Evolutionary conservation across 2,888 invertebrate species (phyloP), one percentile per base, ranked within the genome.

Genomic region (Teleogryllus oceanicus): DNA sequence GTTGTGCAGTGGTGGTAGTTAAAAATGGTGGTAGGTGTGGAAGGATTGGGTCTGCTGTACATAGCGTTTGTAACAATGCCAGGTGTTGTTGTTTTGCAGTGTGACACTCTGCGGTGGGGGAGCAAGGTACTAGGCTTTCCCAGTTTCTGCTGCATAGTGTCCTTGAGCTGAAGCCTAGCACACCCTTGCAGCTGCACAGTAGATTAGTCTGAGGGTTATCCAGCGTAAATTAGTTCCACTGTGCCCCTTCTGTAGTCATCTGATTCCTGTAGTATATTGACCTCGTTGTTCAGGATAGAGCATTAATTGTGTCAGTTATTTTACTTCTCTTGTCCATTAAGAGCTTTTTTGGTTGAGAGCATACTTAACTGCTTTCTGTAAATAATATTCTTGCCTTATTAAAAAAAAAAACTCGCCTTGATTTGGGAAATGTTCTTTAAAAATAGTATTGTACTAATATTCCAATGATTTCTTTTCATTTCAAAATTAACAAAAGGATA

Each of bases 11-110:
- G 37, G 37, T 37, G 37, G 37, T 37, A 37, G 37, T 37, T 37
- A 37, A 37, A 37, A 37, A 37, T 37, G 37, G 37, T 37, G 37
- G 37, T 37, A 37, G 37, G 37, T 78, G 74, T 62, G 24, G 24
- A 51, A 74, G 78, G 74, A 74, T 49, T 37, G 49, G 50, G 50
- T 74, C 49, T 78, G 49, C 50, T 77, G 50, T 76, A 76, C 51
- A 50, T 77, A 51, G 24, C 76, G 76, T 76, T 24, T 50, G 77
- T 74, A 79, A 12, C 51, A 76, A 76, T 49, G 37, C 75, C 18
- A 49, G 51, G 24, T 76, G 62, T 79, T 81, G 75, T 81, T 79
- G 50, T 81, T 81, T 78, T 81, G 77, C 81, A 79, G 78, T 79
- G 81, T 79, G 75, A 79, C 74, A 51, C 50, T 75, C 74, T 74